These are phyloP conservation scores for Rhynchotus rufescens DNA, from an alignment of 2,797 vertebrate genomes.

Conservation along the genomic window DNA sequence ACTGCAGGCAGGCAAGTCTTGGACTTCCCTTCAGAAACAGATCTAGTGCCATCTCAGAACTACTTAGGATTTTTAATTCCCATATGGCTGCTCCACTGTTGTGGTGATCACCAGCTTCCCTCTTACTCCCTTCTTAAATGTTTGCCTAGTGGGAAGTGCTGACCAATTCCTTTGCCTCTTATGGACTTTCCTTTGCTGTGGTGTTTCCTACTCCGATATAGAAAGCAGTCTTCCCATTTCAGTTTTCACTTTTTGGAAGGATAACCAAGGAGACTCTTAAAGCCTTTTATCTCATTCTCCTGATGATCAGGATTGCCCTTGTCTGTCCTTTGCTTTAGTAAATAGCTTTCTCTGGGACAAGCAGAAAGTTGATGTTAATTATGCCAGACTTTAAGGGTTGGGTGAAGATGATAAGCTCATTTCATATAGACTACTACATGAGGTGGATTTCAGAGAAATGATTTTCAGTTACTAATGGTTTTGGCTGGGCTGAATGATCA, in stretches of 20 bases:
- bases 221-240: background rate
- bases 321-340: background rate
- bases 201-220: background rate
- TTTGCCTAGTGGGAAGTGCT: background rate
- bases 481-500: background rate
- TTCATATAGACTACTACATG: background rate
- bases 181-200: background rate
- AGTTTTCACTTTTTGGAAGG: background rate
- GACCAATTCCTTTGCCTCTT: background rate
- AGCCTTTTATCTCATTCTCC: background rate
- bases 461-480: background rate
- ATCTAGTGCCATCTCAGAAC: background rate
- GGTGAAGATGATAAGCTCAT: background rate
- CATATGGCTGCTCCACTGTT: background rate
- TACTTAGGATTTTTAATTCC: background rate
- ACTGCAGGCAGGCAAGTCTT: background rate
- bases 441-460: background rate
- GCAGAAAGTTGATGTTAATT: background rate
- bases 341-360: background rate
- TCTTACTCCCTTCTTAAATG: conserved; percentile 38
- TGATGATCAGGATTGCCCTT: background rate
- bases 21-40: background rate
- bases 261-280: background rate
- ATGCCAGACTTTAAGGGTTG: background rate
- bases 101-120: background rate